These are phyloP conservation scores for Brachyistius frenatus DNA, from an alignment of 2,113 vertebrate species.

Conservation along the genomic window DNA sequence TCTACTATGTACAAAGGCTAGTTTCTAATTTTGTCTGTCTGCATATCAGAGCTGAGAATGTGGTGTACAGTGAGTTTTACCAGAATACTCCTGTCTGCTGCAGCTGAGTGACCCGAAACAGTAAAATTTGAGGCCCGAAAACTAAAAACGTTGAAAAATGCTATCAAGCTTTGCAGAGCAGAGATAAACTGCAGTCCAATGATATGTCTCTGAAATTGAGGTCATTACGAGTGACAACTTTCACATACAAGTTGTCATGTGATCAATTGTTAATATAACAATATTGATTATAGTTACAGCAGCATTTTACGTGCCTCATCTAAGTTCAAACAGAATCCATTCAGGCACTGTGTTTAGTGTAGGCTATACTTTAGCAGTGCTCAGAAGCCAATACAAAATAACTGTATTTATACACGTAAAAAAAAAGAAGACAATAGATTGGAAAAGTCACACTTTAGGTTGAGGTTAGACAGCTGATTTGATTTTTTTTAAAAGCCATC, in stretches of 20 bases:
- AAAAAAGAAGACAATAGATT: background rate
- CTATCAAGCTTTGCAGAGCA: background rate
- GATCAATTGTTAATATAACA: background rate
- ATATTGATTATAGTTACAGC: constrained; percentile 10
- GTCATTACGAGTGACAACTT: too few relatives aligned
- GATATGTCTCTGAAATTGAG: too few relatives aligned
- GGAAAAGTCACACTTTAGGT: background rate
- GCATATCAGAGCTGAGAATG: background rate
- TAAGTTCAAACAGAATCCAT: background rate
- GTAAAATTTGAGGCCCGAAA: background rate
- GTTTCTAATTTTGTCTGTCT: background rate
- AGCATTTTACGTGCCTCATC: background rate
- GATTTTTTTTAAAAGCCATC: too few relatives aligned
- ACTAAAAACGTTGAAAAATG: background rate
- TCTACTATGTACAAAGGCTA: background rate
- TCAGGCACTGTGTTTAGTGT: constrained; percentile 14
- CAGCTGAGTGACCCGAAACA: background rate
- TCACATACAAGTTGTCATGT: background rate
- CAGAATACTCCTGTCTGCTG: background rate
- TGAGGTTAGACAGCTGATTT: too few relatives aligned
- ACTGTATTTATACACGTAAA: background rate
- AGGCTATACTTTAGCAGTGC: background rate
- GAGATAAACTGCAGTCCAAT: background rate
- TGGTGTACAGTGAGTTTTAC: background rate
- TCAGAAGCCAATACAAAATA: background rate